Conservation (phyloP, 2,113 vertebrate genomes). For the Mesitornis unicolor region DNA sequence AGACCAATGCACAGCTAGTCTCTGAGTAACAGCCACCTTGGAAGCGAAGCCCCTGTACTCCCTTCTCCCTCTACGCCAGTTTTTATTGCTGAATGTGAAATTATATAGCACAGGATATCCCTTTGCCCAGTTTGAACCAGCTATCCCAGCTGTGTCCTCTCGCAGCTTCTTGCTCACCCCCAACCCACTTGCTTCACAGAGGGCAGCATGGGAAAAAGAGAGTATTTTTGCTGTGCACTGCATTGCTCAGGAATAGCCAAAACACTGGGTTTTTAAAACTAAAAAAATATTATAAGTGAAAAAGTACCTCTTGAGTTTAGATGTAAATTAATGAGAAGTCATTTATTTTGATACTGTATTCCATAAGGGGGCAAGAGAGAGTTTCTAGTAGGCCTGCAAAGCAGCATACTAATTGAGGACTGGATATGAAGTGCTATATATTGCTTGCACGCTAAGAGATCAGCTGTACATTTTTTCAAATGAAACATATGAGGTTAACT, state of each 20-base stretch:
- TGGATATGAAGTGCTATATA: neutral
- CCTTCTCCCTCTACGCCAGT: neutral
- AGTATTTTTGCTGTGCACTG: neutral
- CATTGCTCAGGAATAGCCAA: neutral
- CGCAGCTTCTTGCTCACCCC: neutral
- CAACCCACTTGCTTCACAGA: fast-evolving
- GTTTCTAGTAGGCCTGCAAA: neutral
- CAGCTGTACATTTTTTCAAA: neutral
- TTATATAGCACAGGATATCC: neutral
- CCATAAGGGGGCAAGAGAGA: neutral
- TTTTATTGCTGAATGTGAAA: neutral
- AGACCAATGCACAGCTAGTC: neutral
- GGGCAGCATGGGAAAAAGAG: neutral
- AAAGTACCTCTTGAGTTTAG: neutral
- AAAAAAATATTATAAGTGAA: neutral
- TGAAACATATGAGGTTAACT: neutral
- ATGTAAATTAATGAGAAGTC: neutral
- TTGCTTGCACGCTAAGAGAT: neutral
- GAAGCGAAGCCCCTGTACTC: neutral
- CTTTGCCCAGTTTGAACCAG: neutral
- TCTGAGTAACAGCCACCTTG: neutral
- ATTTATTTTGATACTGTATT: neutral
- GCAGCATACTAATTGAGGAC: neutral
- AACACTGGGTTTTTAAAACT: neutral
- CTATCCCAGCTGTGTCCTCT: neutral